Evolutionary conservation across 2,113 vertebrate genomes (phyloP).

Genomic region (Turdus rufiventris): DNA sequence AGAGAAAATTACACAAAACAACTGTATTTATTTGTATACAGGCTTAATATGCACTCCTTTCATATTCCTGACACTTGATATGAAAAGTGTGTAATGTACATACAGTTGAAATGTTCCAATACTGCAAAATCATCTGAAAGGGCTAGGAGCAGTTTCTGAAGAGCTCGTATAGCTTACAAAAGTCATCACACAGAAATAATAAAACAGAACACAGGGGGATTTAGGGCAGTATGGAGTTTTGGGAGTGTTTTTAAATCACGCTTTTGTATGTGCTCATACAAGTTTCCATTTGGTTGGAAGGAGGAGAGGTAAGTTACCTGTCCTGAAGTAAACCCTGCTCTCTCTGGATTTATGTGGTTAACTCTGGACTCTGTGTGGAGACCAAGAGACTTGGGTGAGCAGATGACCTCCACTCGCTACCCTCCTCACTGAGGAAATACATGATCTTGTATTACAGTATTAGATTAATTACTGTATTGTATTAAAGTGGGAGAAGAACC

Average conservation of each 20-base stretch:
- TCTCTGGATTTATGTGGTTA: accelerated
- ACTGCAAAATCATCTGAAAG: neutral
- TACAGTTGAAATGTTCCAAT: neutral
- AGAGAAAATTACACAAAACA: neutral
- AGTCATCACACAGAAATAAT: neutral
- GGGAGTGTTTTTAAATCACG: neutral
- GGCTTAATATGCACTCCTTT: neutral
- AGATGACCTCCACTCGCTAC: neutral
- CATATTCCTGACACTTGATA: neutral
- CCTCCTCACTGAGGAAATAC: neutral
- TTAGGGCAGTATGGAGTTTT: neutral
- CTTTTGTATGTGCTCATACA: neutral
- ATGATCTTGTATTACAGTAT: neutral
- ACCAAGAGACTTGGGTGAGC: neutral
- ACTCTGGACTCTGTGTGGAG: neutral
- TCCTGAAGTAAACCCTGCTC: neutral
- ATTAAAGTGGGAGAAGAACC: neutral
- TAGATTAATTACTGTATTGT: too few species aligned
- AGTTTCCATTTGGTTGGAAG: neutral
- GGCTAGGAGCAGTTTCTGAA: neutral
- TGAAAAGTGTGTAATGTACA: neutral
- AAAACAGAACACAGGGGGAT: accelerated
- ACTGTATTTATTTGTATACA: neutral
- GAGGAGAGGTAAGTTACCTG: neutral
- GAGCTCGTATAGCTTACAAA: neutral